phyloP scores from a whole-genome alignment of 2,113 vertebrate species.

The Esox niger region DNA sequence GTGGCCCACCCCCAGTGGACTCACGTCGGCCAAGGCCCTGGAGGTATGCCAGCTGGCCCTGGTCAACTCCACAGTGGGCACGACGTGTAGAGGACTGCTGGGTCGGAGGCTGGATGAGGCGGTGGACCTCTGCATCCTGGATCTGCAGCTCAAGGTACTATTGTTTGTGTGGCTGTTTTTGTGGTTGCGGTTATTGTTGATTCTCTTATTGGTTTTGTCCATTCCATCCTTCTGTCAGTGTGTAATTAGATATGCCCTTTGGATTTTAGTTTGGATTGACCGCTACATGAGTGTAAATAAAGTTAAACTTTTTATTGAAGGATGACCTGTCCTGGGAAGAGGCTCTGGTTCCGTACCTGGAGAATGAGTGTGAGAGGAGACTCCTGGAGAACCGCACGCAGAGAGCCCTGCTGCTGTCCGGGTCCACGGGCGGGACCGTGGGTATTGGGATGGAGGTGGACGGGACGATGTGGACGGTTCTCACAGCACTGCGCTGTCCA shows the following conservation, averaged over 20 bases:
- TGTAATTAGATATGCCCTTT: no score
- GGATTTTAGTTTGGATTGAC: no score
- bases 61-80: constrained; percentile 72
- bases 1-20: constrained; percentile 76
- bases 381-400: constrained; percentile 63
- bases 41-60: constrained; percentile 73
- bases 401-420: constrained; percentile 23
- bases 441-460: constrained; percentile 6
- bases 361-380: constrained; percentile 80
- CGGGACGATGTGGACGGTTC: constrained; percentile 47
- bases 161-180: no score
- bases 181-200: no score
- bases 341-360: constrained; percentile 72
- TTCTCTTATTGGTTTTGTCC: no score
- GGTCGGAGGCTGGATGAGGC: constrained; percentile 72
- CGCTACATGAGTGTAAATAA: no score
- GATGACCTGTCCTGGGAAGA: constrained; percentile 75
- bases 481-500: constrained; percentile 69
- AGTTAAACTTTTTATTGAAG: constrained; percentile 42
- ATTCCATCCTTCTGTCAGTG: no score
- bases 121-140: constrained; percentile 75
- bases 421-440: constrained; percentile 3
- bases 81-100: constrained; percentile 66
- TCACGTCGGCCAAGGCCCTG: constrained; percentile 69
- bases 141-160: constrained; percentile 66